These are phyloP conservation scores for Cheilosia scutellata DNA, from an alignment of 2,888 invertebrate species.

Conservation along the genomic window DNA sequence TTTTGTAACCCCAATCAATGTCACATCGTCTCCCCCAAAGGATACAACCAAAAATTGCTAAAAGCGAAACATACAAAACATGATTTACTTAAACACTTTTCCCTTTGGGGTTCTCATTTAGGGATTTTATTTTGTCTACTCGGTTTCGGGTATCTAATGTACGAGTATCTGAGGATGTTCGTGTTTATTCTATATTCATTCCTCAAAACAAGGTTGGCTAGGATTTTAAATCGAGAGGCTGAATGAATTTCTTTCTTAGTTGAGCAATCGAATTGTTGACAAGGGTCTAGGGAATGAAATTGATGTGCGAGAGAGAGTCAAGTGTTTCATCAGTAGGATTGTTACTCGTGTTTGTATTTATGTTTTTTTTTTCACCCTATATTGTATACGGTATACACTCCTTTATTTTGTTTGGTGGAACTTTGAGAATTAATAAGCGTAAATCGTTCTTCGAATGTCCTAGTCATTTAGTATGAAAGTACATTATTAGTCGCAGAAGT, in stretches of 20 bases:
- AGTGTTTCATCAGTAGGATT: conserved; percentile 34
- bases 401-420: too few relatives aligned
- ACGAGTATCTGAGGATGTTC: conserved; percentile 6
- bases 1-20: conserved; percentile 50
- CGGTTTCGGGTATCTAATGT: conserved; percentile 1
- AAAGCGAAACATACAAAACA: conserved; percentile 50
- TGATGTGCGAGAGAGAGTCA: conserved; percentile 32
- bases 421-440: too few relatives aligned
- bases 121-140: conserved; percentile 19
- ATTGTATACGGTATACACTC: not conserved
- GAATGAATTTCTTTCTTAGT: conserved; percentile 51
- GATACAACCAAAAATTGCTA: conserved; percentile 14
- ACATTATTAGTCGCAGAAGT: too few relatives aligned
- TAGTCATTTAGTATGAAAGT: too few relatives aligned
- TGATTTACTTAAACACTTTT: conserved; percentile 56
- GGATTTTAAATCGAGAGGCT: conserved; percentile 42
- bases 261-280: conserved; percentile 55
- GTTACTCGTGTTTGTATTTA: conserved; percentile 10
- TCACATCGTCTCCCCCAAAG: conserved; percentile 20
- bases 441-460: too few relatives aligned
- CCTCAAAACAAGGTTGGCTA: not conserved
- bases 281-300: conserved; percentile 47
- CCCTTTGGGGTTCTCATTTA: conserved; percentile 39
- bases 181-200: conserved; percentile 2
- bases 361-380: not conserved